A percentile compares a stretch with the other conserved stretches of the same genome.
phyloP scores from a whole-genome alignment of 2,113 vertebrate genomes.

The Gadus chalcogrammus region DNA sequence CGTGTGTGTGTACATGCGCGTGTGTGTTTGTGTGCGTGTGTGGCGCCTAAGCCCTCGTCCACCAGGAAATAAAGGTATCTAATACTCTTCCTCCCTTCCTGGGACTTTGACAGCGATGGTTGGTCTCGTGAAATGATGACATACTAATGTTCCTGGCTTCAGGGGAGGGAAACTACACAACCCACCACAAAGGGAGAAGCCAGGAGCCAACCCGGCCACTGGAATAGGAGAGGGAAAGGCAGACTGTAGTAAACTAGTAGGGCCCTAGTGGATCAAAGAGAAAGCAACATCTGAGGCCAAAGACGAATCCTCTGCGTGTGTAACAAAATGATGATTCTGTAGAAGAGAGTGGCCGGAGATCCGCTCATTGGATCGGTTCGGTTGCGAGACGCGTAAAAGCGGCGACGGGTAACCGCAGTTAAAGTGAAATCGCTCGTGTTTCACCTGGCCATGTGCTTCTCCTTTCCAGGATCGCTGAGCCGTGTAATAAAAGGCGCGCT shows the following conservation, averaged over 20 bases:
- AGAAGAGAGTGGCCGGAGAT: conserved; percentile 36
- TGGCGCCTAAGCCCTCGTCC: conserved; percentile 39
- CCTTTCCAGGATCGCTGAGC: conserved; percentile 70
- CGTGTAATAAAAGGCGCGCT: conserved; percentile 73
- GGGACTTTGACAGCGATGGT: conserved; percentile 59
- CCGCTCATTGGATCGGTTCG: conserved; percentile 64
- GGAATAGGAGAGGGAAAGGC: conserved; percentile 53
- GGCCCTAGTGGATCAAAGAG: conserved; percentile 18
- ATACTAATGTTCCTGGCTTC: conserved; percentile 54
- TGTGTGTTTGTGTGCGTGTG: conserved; percentile 23
- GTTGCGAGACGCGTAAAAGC: conserved; percentile 52
- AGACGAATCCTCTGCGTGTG: background rate
- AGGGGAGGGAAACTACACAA: conserved; percentile 18
- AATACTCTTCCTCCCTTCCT: conserved; percentile 57
- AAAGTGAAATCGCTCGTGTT: conserved; percentile 71
- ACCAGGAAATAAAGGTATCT: conserved; percentile 64
- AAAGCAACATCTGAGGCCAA: background rate
- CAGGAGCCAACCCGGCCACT: conserved; percentile 58
- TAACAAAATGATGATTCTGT: conserved; percentile 40
- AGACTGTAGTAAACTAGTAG: conserved; percentile 23
- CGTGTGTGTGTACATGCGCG: background rate
- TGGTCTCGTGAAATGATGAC: conserved; percentile 62
- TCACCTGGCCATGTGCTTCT: conserved; percentile 68
- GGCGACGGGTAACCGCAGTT: conserved; percentile 58
- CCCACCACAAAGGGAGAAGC: conserved; percentile 46